A percentile compares a stretch with the other conserved stretches of the same genome.
Evolutionary conservation across 2,888 invertebrate species (phyloP).

Genomic region (Ligdia adustata): DNA sequence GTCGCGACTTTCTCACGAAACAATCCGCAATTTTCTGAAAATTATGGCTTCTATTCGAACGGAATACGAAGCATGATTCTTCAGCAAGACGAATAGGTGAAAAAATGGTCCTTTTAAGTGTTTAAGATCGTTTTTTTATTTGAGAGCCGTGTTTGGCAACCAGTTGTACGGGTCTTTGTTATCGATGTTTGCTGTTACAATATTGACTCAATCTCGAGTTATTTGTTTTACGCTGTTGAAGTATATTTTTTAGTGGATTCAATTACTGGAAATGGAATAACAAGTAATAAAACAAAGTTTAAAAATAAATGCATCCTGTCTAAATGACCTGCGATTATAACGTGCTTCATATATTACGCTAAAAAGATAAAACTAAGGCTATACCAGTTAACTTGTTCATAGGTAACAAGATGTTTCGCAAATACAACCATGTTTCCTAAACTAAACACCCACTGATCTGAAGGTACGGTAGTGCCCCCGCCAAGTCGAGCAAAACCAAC

Average conservation of each 20-base stretch:
- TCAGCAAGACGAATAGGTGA: constrained; percentile 37
- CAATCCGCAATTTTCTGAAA: constrained; percentile 26
- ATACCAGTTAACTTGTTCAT: too few species aligned
- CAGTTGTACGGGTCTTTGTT: constrained; percentile 74
- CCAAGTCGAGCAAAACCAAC: too few species aligned
- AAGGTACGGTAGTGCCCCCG: too few species aligned
- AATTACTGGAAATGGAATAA: constrained; percentile 32
- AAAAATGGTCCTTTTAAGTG: constrained; percentile 48
- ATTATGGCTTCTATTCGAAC: constrained; percentile 36
- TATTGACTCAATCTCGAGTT: constrained; percentile 62
- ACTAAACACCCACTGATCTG: too few species aligned
- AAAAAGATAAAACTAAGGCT: too few species aligned
- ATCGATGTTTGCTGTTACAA: constrained; percentile 69
- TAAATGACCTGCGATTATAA: too few species aligned
- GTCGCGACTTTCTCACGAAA: constrained; percentile 75
- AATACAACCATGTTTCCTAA: too few species aligned
- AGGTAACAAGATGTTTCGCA: too few species aligned
- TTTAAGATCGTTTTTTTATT: constrained; percentile 66
- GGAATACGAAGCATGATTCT: constrained; percentile 42
- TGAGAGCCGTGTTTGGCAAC: constrained; percentile 70
- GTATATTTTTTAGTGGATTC: constrained; percentile 25
- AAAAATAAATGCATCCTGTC: too few species aligned
- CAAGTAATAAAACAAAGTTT: too few species aligned
- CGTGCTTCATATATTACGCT: too few species aligned
- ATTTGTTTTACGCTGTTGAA: constrained; percentile 49